phyloP scores from a whole-genome alignment of 2,113 vertebrate species.

The Phycodurus eques region DNA sequence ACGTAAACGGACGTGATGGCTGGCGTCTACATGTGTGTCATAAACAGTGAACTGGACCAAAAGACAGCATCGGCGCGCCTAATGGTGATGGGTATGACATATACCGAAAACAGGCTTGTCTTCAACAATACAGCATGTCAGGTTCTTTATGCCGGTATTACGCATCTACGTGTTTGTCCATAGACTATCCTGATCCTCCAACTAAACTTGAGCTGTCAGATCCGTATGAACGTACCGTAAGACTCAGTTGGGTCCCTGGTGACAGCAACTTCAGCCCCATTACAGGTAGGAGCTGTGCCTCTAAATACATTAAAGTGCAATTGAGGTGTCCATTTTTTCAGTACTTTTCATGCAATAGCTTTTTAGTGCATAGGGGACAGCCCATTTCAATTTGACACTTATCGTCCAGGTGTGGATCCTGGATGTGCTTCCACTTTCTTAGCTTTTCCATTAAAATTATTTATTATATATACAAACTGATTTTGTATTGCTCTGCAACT shows the following conservation, averaged over 20 bases:
- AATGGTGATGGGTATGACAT: slow-evolving; percentile 84
- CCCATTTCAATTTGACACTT: no score
- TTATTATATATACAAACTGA: no score
- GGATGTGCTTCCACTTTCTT: no score
- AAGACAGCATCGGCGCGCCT: slow-evolving; percentile 86
- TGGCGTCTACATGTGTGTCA: slow-evolving; percentile 87
- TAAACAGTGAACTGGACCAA: slow-evolving; percentile 89
- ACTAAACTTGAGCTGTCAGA: slow-evolving; percentile 87
- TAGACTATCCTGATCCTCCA: slow-evolving; percentile 87
- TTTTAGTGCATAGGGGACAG: no score
- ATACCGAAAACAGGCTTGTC: neutral
- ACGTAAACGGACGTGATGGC: slow-evolving; percentile 85
- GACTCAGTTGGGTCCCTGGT: slow-evolving; percentile 88
- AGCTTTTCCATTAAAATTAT: no score
- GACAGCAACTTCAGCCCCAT: slow-evolving; percentile 91
- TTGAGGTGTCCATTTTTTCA: neutral
- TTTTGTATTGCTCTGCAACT: no score
- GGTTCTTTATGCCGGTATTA: neutral
- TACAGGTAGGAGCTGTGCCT: slow-evolving; percentile 74
- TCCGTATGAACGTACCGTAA: slow-evolving; percentile 84
- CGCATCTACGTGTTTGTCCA: neutral
- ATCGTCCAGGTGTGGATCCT: no score
- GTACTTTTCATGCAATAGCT: no score
- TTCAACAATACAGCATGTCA: neutral
- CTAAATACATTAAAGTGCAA: neutral